A percentile compares a stretch with the other conserved stretches of the same genome.
Conservation (phyloP, 2,797 vertebrate genomes). For the Rhabdomys pumilio region DNA sequence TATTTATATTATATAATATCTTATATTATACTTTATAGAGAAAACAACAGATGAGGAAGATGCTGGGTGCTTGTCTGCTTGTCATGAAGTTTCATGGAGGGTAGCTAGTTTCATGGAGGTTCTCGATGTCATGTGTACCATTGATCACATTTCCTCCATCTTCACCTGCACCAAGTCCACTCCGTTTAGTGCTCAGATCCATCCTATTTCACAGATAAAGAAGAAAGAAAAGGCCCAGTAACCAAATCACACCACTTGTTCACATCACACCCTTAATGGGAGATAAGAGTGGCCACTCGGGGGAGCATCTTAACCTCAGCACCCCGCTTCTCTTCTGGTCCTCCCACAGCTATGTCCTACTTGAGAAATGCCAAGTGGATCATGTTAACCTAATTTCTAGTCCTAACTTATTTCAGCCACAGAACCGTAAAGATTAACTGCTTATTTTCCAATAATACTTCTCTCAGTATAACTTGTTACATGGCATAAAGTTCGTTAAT, state of each 20-base stretch:
- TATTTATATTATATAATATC: not conserved
- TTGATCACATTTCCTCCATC: not conserved
- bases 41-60: not conserved
- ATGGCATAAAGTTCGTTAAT: constrained; percentile 17
- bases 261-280: constrained; percentile 1
- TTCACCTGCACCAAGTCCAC: not conserved
- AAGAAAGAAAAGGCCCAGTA: not conserved
- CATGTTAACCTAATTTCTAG: constrained; percentile 34
- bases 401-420: constrained; percentile 2
- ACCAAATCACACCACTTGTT: not conserved
- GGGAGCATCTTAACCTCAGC: not conserved
- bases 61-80: not conserved
- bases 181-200: not conserved
- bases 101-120: not conserved
- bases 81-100: not conserved
- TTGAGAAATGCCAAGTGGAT: not conserved
- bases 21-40: not conserved
- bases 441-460: constrained; percentile 49
- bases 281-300: not conserved
- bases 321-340: not conserved
- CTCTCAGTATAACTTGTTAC: constrained; percentile 3
- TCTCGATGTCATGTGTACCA: not conserved
- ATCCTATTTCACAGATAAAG: constrained; percentile 2
- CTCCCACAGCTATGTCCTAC: not conserved
- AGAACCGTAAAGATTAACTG: not conserved